A percentile compares a stretch with the other conserved stretches of the same genome.
phyloP scores from a whole-genome alignment of 1,140 invertebrate genomes.

The Nephotettix cincticeps region DNA sequence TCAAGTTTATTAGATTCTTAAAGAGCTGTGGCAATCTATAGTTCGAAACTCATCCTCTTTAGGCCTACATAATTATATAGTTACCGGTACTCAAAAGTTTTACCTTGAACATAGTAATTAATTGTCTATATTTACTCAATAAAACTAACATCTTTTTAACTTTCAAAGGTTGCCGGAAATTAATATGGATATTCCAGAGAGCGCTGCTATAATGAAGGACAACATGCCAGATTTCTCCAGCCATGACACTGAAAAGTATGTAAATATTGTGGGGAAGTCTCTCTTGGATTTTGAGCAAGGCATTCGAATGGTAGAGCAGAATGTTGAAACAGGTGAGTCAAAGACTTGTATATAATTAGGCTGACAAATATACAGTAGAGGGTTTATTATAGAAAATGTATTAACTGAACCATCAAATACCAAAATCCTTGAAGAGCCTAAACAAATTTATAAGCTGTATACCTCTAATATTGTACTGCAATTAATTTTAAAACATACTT shows the following conservation, averaged over 20 bases:
- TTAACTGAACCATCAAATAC: slow-evolving; percentile 4
- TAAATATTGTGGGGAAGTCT: slow-evolving; percentile 77
- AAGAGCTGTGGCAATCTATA: background rate
- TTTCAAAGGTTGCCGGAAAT: slow-evolving; percentile 84
- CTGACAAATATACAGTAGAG: no score
- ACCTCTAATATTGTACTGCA: background rate
- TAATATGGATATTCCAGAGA: slow-evolving; percentile 72
- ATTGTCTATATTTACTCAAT: background rate
- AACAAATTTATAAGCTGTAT: background rate
- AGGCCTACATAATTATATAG: background rate
- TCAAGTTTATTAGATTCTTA: no score
- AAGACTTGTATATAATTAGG: no score
- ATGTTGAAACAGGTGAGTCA: slow-evolving; percentile 42
- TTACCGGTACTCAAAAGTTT: background rate
- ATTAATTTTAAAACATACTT: background rate
- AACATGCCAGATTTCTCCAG: slow-evolving; percentile 77
- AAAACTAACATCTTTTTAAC: slow-evolving; percentile 23
- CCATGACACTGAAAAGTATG: slow-evolving; percentile 78
- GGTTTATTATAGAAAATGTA: no score
- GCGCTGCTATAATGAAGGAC: slow-evolving; percentile 71
- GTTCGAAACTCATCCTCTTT: background rate
- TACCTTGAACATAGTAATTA: background rate
- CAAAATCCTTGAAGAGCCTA: background rate
- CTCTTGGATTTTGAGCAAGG: slow-evolving; percentile 79
- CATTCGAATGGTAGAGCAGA: slow-evolving; percentile 63